A percentile compares a stretch with the other conserved stretches of the same genome.
Evolutionary conservation across 2,888 invertebrate species (phyloP).

Genomic region (Mongoloraphidia duomilia): DNA sequence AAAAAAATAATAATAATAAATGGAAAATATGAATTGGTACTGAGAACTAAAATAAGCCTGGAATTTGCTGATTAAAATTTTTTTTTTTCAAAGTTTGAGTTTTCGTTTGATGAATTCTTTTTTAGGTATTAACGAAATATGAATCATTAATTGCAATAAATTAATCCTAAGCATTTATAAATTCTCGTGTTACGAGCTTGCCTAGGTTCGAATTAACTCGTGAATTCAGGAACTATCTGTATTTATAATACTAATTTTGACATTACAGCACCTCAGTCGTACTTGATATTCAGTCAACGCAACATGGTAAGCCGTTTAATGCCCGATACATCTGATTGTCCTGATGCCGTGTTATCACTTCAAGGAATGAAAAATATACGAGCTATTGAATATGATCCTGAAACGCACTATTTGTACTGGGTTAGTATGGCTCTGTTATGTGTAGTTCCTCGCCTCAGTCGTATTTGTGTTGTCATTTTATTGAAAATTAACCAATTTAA

Average conservation of each 20-base stretch:
- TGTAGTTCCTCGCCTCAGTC: too few species aligned
- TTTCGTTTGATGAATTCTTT: too few species aligned
- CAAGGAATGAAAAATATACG: conserved; percentile 63
- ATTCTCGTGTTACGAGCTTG: neutral
- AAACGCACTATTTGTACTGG: conserved; percentile 55
- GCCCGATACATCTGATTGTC: conserved; percentile 64
- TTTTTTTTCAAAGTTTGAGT: too few species aligned
- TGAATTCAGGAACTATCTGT: neutral
- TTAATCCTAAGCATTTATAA: too few species aligned
- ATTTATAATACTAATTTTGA: neutral
- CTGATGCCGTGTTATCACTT: conserved; percentile 66
- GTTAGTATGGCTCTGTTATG: conserved; percentile 26
- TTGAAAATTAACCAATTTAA: neutral
- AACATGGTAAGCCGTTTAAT: conserved; percentile 70
- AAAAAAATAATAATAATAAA: too few species aligned
- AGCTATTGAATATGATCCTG: conserved; percentile 79
- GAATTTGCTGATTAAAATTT: too few species aligned
- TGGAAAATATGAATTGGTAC: too few species aligned
- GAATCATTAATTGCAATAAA: too few species aligned
- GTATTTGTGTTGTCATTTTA: neutral
- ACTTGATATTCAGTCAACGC: conserved; percentile 73
- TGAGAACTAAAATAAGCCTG: too few species aligned
- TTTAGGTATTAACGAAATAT: too few species aligned
- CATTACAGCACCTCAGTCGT: conserved; percentile 63
- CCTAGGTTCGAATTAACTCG: neutral